phyloP scores from a whole-genome alignment of 2,113 vertebrate species.

The Sula dactylatra region DNA sequence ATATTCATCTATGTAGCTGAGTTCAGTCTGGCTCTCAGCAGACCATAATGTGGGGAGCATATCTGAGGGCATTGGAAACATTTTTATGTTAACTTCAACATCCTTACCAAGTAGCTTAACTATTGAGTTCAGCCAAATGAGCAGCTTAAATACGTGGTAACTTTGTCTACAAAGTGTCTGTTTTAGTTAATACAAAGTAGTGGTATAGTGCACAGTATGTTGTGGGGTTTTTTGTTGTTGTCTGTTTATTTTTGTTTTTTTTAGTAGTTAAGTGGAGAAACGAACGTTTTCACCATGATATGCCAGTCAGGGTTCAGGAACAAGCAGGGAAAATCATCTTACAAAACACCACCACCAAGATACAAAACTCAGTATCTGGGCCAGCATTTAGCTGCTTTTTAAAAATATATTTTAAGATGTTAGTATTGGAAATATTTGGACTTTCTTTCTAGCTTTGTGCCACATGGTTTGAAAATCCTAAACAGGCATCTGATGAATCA shows the following conservation, averaged over 20 bases:
- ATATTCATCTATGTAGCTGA: neutral
- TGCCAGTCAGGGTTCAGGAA: neutral
- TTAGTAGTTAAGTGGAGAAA: neutral
- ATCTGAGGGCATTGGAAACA: neutral
- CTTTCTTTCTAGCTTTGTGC: conserved; percentile 20
- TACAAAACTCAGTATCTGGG: neutral
- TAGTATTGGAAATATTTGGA: neutral
- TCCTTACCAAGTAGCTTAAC: neutral
- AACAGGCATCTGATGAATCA: conserved; percentile 34
- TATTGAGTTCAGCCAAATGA: neutral
- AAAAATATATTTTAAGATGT: neutral
- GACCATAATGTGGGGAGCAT: neutral
- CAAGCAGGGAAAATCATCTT: neutral
- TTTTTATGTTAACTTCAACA: neutral
- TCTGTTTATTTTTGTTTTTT: neutral
- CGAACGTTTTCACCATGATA: neutral
- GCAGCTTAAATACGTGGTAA: neutral
- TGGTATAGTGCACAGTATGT: neutral
- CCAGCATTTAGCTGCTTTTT: neutral
- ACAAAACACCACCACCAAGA: neutral
- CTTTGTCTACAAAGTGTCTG: neutral
- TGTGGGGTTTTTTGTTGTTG: neutral
- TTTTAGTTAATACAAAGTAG: neutral
- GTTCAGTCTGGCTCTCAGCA: neutral
- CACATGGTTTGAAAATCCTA: conserved; percentile 23